Percentiles rank a stretch among this genome's conserved stretches.
These are phyloP conservation scores for Crenuchus spilurus DNA, from an alignment of 2,797 vertebrate species.

Conservation along the genomic window DNA sequence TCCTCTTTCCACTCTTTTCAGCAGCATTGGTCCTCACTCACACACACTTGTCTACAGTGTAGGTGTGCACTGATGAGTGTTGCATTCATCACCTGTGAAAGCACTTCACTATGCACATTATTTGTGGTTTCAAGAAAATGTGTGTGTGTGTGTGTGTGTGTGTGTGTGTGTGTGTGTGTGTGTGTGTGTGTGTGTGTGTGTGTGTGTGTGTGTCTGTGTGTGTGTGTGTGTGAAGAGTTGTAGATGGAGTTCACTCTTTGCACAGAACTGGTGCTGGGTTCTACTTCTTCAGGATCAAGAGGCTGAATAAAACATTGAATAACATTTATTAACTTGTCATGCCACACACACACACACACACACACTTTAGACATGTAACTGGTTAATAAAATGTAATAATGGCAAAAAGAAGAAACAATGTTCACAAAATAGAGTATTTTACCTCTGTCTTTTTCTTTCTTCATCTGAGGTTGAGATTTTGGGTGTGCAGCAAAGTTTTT, in stretches of 20 bases:
- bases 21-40: constrained; percentile 19
- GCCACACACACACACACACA: no score
- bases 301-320: constrained; percentile 60
- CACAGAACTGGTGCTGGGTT: constrained; percentile 78
- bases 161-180: no score
- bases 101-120: background rate
- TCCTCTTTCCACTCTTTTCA: constrained; percentile 45
- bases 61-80: constrained; percentile 32
- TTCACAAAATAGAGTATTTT: background rate
- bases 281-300: constrained; percentile 74
- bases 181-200: no score
- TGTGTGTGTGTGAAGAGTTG: constrained; percentile 64
- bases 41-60: constrained; percentile 32
- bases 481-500: constrained; percentile 29
- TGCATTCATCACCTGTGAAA: constrained; percentile 29
- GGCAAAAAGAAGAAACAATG: background rate
- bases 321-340: background rate
- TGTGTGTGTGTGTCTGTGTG: no score
- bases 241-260: constrained; percentile 82
- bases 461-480: constrained; percentile 27
- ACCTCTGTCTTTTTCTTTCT: constrained; percentile 66
- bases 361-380: no score
- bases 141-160: constrained; percentile 20
- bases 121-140: constrained; percentile 25
- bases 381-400: no score